phyloP scores from a whole-genome alignment of 2,888 invertebrate genomes.

The Deilephila porcellus region DNA sequence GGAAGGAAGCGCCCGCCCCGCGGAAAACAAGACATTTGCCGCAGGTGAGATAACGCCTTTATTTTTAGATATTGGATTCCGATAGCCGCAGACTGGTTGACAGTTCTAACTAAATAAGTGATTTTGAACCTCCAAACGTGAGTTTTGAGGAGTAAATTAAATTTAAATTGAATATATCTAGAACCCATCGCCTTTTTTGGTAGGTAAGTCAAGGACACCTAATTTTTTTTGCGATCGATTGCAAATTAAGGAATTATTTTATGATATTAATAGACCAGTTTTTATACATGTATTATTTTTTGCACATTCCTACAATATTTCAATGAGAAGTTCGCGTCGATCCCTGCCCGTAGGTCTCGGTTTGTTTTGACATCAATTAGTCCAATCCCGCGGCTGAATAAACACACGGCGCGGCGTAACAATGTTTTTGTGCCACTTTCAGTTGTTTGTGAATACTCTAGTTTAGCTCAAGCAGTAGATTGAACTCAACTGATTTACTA shows the following conservation, averaged over 20 bases:
- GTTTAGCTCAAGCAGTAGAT: too few relatives aligned
- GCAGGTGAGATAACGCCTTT: constrained; percentile 60
- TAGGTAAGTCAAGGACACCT: too few relatives aligned
- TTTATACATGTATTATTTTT: too few relatives aligned
- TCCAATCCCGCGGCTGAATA: constrained; percentile 1
- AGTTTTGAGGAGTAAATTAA: too few relatives aligned
- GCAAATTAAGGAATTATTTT: too few relatives aligned
- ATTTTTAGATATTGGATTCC: constrained; percentile 23
- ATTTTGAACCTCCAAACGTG: neutral
- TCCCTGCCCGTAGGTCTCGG: neutral
- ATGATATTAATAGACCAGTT: too few relatives aligned
- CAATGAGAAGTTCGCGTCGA: too few relatives aligned
- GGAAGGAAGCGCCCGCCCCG: constrained; percentile 54
- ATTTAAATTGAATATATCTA: too few relatives aligned
- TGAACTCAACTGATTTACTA: too few relatives aligned
- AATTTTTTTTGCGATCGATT: too few relatives aligned
- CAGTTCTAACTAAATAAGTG: neutral
- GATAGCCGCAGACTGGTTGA: neutral
- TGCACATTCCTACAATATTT: too few relatives aligned
- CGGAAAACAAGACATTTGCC: constrained; percentile 73
- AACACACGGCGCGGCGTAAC: neutral
- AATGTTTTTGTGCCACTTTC: neutral
- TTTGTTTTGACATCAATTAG: constrained; percentile 3
- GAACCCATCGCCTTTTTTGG: too few relatives aligned
- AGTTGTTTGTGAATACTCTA: neutral